Percentiles rank a stretch among this genome's conserved stretches.
Evolutionary conservation across 1,140 invertebrate genomes (phyloP).

Genomic region (Dryas iulia): DNA sequence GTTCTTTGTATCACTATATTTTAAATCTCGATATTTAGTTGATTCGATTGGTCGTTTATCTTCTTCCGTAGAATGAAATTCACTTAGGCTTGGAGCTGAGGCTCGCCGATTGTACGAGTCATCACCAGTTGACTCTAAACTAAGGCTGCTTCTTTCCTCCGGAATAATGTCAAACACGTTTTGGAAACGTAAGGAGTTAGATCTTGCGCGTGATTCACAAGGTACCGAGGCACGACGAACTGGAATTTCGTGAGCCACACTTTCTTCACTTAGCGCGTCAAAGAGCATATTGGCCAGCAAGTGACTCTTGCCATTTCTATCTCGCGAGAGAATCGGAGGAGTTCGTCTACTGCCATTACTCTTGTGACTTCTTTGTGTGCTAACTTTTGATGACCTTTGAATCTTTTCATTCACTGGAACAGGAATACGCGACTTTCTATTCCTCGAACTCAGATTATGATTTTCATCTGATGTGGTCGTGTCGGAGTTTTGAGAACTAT

Average conservation of each 20-base stretch:
- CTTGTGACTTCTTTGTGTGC: conserved; percentile 33
- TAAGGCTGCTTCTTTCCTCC: conserved; percentile 75
- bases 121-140: conserved; percentile 72
- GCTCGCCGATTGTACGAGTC: conserved; percentile 48
- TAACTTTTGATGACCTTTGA: conserved; percentile 41
- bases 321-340: conserved; percentile 31
- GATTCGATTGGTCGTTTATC: conserved; percentile 13
- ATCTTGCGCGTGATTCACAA: conserved; percentile 48
- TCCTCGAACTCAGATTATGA: conserved; percentile 40
- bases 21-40: conserved; percentile 11
- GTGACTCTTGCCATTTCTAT: conserved; percentile 40
- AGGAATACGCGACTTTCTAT: conserved; percentile 69
- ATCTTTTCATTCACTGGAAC: conserved; percentile 64
- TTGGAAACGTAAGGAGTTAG: conserved; percentile 65
- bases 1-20: background rate
- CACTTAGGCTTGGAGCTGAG: conserved; percentile 47
- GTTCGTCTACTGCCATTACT: conserved; percentile 31
- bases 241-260: conserved; percentile 20
- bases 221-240: conserved; percentile 56
- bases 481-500: conserved; percentile 67
- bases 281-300: conserved; percentile 44
- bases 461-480: conserved; percentile 64
- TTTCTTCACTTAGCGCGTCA: conserved; percentile 34
- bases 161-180: conserved; percentile 78
- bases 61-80: conserved; percentile 31